Evolutionary conservation across 2,797 vertebrate genomes (phyloP), one percentile per base, ranked within the genome.

Genomic region (Neosilurus mollespiculum): DNA sequence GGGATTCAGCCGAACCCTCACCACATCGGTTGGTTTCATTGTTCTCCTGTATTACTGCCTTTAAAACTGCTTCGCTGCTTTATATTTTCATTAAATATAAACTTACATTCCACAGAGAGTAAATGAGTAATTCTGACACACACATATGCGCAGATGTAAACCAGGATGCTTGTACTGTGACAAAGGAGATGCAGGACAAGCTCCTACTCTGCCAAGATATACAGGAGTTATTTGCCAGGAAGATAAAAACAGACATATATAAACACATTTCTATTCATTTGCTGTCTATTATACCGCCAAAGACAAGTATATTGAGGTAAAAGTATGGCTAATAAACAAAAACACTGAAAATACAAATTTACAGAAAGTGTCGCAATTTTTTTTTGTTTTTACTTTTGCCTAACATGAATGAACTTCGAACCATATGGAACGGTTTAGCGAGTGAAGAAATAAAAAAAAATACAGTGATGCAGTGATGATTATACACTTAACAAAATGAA

Each of bases 101-200:
- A 71, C 70, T 53, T 67, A 75, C 62, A 70, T 62, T 81, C 83
- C 78, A 69, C 58, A 83, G 62, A 69, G 72, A 65, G 26, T 43
- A 8, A 54, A 51, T 70, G 65, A 80, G 81, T 62, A 76, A 87
- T 61, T 59, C 20, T 73, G 70, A 83, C 76, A 75, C 81, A 83
- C 78, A 56, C 81, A 83, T 79, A 59, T 22, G 3, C 43, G 64
- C 65, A 66, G 80, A 82, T 77, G 78, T 86, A 87, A 86, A 91
- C 87, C 83, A 66, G 80, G 83, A 93, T 93, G 93, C 91, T 93
- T 94, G 93, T 90, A 90, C 91, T 89, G 93, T 92, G 94, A 96
- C 91, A 92, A 92, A 94, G 87, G 91, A 95, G 95, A 96, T 95
- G 94, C 88, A 92, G 80, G 90, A 86, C 82, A 67, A 77, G 81